Conservation (phyloP, 2,797 vertebrate species). For the Mus minutoides region DNA sequence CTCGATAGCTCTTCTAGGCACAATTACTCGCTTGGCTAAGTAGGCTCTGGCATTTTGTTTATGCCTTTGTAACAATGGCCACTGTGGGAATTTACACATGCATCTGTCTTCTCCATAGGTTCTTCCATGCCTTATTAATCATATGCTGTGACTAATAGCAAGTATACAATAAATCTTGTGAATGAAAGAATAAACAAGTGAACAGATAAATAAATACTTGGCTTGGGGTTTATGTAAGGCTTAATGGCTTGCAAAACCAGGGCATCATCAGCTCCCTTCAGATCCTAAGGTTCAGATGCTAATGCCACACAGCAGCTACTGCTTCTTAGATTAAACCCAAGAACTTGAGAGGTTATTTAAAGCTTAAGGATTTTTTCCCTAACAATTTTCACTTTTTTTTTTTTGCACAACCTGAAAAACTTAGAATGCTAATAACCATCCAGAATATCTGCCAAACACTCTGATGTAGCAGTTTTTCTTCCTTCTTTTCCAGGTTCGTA, state of each 20-base stretch:
- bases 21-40: not conserved
- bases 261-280: not conserved
- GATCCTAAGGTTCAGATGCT: slow-evolving; percentile 4
- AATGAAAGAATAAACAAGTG: not conserved
- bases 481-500: not conserved
- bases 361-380: slow-evolving; percentile 62
- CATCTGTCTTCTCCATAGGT: not conserved
- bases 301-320: not conserved
- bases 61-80: not conserved
- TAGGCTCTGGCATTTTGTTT: not conserved
- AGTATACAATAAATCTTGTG: slow-evolving; percentile 3
- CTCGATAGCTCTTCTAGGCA: not conserved
- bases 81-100: not conserved
- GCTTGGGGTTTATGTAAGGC: not conserved
- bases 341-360: slow-evolving; percentile 50
- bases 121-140: not conserved
- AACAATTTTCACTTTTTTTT: slow-evolving; percentile 54
- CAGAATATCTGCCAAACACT: slow-evolving; percentile 49
- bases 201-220: slow-evolving; percentile 3
- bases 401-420: slow-evolving; percentile 56
- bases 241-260: not conserved
- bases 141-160: not conserved
- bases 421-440: slow-evolving; percentile 52
- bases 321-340: slow-evolving; percentile 53
- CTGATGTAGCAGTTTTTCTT: not conserved